phyloP scores from a whole-genome alignment of 53 echinoderm and acorn worm species.

The Paracentrotus lividus region DNA sequence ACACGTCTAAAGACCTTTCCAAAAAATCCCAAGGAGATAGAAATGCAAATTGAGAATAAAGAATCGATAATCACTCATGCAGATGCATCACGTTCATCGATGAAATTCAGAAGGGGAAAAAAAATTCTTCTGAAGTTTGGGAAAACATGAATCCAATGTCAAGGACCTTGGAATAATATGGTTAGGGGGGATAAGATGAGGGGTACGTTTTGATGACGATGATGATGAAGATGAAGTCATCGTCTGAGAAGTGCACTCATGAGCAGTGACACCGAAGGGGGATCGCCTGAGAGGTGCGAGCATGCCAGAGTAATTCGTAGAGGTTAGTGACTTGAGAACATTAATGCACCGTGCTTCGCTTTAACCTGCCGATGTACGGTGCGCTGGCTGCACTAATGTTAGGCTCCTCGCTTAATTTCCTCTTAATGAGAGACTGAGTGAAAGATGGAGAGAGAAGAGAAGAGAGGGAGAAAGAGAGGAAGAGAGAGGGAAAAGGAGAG shows the following conservation, averaged over 20 bases:
- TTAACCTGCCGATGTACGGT: neutral
- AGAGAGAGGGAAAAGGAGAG: neutral
- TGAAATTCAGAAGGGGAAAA: no score
- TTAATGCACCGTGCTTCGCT: neutral
- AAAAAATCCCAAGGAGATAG: no score
- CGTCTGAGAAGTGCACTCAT: slow-evolving; percentile 40
- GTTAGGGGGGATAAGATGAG: slow-evolving; percentile 41
- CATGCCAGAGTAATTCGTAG: neutral
- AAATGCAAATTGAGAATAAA: neutral
- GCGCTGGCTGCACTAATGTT: slow-evolving; percentile 34
- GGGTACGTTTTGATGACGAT: slow-evolving; percentile 12
- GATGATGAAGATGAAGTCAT: slow-evolving; percentile 55
- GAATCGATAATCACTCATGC: slow-evolving; percentile 17
- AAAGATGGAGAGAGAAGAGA: neutral
- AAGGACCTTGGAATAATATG: slow-evolving; percentile 22
- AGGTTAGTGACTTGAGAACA: slow-evolving; percentile 59
- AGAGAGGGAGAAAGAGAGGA: neutral
- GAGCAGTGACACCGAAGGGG: slow-evolving; percentile 41
- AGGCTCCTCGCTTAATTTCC: slow-evolving; percentile 31
- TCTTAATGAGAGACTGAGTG: slow-evolving; percentile 12
- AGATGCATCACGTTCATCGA: slow-evolving; percentile 48
- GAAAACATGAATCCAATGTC: slow-evolving; percentile 39
- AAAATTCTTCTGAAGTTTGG: neutral
- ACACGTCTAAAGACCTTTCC: no score
- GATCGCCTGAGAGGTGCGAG: neutral